Evolutionary conservation across 2,113 vertebrate species (phyloP).

Genomic region (Gymnobelideus leadbeateri): DNA sequence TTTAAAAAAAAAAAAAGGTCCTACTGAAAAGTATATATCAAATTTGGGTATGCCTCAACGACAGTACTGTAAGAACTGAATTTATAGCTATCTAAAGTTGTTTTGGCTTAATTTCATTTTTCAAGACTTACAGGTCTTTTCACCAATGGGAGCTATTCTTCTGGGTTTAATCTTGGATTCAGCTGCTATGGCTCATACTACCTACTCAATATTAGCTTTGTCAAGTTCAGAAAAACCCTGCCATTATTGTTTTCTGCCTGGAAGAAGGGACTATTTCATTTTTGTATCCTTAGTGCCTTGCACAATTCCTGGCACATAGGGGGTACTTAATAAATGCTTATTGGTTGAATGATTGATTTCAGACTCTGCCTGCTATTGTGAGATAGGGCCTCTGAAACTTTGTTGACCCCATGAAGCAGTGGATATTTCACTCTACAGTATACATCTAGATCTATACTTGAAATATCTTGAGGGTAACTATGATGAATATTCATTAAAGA

Average conservation of each 20-base stretch:
- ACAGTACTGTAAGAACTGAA: conserved; percentile 35
- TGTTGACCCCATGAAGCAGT: too few species aligned
- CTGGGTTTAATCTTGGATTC: conserved; percentile 18
- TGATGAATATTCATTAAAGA: conserved; percentile 39
- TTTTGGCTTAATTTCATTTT: conserved; percentile 3
- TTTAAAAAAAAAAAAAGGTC: conserved; percentile 23
- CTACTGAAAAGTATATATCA: conserved; percentile 36
- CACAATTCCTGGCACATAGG: too few species aligned
- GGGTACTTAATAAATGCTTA: too few species aligned
- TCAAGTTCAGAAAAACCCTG: neutral
- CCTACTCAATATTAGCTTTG: conserved; percentile 37
- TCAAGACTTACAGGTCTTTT: neutral
- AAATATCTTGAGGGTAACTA: conserved; percentile 44
- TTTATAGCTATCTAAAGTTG: neutral
- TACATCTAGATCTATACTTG: conserved; percentile 19
- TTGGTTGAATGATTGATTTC: too few species aligned
- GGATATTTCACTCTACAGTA: too few species aligned
- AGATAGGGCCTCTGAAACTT: too few species aligned
- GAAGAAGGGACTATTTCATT: too few species aligned
- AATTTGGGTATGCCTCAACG: conserved; percentile 25
- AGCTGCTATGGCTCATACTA: neutral
- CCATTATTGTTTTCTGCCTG: conserved; percentile 10
- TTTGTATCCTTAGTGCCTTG: too few species aligned
- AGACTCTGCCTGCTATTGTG: too few species aligned
- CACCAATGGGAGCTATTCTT: neutral